These are phyloP conservation scores for Cyclargus thomasi DNA, from an alignment of 1,140 invertebrate genomes.

Conservation along the genomic window DNA sequence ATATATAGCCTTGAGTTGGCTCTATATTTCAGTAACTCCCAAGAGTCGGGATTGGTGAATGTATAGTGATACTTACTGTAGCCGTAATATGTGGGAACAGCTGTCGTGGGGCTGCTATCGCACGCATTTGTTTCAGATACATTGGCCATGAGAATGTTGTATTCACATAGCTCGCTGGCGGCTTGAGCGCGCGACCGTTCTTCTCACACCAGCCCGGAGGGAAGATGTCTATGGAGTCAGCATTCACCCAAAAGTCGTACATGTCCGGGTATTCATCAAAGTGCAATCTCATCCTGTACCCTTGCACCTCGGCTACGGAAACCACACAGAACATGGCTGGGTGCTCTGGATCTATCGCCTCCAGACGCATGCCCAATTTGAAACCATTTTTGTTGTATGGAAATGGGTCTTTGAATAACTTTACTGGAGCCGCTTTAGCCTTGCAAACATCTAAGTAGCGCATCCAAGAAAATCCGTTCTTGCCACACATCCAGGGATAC, in stretches of 20 bases:
- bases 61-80: slow-evolving; percentile 44
- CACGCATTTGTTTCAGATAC: slow-evolving; percentile 87
- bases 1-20: no score
- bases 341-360: slow-evolving; percentile 95
- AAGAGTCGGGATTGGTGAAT: no score
- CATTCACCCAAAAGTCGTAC: slow-evolving; percentile 96
- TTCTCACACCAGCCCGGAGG: slow-evolving; percentile 95
- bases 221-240: slow-evolving; percentile 93
- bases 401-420: slow-evolving; percentile 87
- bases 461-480: slow-evolving; percentile 84
- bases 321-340: slow-evolving; percentile 92
- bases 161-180: slow-evolving; percentile 81
- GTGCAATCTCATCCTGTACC: slow-evolving; percentile 89
- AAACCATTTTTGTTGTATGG: slow-evolving; percentile 84
- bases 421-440: slow-evolving; percentile 83
- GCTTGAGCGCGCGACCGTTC: slow-evolving; percentile 82
- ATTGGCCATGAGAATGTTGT: slow-evolving; percentile 87
- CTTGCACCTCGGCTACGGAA: slow-evolving; percentile 88
- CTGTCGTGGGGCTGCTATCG: slow-evolving; percentile 85
- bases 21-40: no score
- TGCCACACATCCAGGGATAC: slow-evolving; percentile 81
- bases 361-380: slow-evolving; percentile 91
- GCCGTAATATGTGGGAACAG: slow-evolving; percentile 80
- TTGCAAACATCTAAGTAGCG: slow-evolving; percentile 83
- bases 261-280: slow-evolving; percentile 94